Conservation (phyloP, 2,797 vertebrate species). For the Onychomys arenicola region DNA sequence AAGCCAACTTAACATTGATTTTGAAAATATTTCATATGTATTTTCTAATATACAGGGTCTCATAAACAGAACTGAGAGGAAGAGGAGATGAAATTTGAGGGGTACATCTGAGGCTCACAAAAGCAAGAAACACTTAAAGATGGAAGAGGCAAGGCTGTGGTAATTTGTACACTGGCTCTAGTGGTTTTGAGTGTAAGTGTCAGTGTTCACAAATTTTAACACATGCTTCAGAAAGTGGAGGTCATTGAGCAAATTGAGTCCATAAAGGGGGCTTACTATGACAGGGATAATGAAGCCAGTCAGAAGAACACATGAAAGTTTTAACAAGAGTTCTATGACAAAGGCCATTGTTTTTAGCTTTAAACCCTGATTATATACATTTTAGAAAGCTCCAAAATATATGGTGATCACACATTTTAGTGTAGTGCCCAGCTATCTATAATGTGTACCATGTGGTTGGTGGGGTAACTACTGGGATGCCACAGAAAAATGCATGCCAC, state of each 20-base stretch:
- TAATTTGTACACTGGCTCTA: not conserved
- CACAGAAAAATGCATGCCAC: not conserved
- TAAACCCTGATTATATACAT: not conserved
- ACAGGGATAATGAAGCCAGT: not conserved
- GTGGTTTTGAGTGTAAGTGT: not conserved
- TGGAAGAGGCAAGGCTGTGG: not conserved
- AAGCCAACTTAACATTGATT: not conserved
- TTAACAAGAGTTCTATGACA: not conserved
- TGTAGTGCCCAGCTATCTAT: not conserved
- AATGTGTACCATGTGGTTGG: rapidly evolving
- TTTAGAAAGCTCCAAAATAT: not conserved
- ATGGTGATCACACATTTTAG: not conserved
- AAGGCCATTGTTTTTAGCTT: not conserved
- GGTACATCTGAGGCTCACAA: too few species aligned
- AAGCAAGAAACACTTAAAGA: not conserved
- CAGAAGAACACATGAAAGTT: not conserved
- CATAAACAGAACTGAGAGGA: not conserved
- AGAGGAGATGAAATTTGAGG: not conserved
- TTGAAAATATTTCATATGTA: not conserved
- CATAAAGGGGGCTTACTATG: not conserved
- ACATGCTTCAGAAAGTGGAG: not conserved
- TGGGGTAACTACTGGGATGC: rapidly evolving
- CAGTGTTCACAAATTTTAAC: not conserved
- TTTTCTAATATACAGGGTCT: not conserved
- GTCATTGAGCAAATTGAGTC: rapidly evolving